Evolutionary conservation across 2,797 vertebrate genomes (phyloP).

Genomic region (Helicolenus hilgendorfi): DNA sequence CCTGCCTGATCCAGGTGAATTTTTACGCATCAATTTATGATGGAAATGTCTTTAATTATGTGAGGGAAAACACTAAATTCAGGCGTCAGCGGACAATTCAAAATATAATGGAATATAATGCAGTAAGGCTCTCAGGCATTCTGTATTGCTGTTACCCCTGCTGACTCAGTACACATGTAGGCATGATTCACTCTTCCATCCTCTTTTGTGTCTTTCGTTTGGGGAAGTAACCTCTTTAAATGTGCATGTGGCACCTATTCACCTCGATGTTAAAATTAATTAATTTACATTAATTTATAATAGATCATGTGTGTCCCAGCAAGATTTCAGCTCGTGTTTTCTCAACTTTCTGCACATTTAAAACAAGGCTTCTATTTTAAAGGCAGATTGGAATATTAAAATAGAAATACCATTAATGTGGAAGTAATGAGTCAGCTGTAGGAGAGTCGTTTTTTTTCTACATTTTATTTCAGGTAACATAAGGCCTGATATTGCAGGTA

Average conservation of each 20-base stretch:
- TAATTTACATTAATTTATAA: background rate
- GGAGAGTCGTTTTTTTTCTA: background rate
- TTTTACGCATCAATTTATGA: background rate
- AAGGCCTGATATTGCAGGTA: background rate
- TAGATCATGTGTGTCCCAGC: background rate
- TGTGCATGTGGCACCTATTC: background rate
- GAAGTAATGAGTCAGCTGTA: background rate
- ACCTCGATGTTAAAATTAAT: background rate
- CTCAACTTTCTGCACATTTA: background rate
- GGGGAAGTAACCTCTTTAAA: too few species aligned
- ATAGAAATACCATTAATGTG: background rate
- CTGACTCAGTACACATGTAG: background rate
- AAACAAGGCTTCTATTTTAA: background rate
- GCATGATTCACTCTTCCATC: background rate
- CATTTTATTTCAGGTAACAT: background rate
- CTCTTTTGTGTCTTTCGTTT: too few species aligned
- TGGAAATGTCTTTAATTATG: background rate
- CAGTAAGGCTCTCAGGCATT: background rate
- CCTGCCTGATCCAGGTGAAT: background rate
- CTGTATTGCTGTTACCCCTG: background rate
- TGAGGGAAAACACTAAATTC: background rate
- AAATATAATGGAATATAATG: background rate
- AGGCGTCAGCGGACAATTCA: background rate
- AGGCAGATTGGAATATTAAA: background rate
- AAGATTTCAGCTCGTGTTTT: background rate